phyloP scores from a whole-genome alignment of 2,888 invertebrate genomes.

The Pasiphila rectangulata region DNA sequence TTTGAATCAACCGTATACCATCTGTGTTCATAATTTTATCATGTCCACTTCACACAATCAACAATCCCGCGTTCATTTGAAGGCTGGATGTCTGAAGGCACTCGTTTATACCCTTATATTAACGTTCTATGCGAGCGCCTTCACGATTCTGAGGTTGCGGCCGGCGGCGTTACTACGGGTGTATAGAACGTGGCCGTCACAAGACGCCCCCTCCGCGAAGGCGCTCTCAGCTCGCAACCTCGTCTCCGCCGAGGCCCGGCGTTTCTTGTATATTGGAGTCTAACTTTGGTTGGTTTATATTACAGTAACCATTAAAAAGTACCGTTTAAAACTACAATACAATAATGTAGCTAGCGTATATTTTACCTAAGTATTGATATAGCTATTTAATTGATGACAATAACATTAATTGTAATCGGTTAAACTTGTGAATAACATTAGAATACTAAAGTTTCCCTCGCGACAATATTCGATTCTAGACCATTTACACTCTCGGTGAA shows the following conservation, averaged over 20 bases:
- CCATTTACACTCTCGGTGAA: conserved; percentile 20
- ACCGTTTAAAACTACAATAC: conserved; percentile 40
- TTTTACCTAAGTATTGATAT: conserved; percentile 52
- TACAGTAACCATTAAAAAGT: conserved; percentile 34
- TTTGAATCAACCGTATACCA: conserved; percentile 41
- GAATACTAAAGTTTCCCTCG: conserved; percentile 32
- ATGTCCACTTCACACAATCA: conserved; percentile 62
- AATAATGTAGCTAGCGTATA: conserved; percentile 56
- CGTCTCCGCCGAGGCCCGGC: conserved; percentile 35
- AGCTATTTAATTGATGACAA: conserved; percentile 40
- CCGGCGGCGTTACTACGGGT: background rate
- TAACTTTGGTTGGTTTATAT: conserved; percentile 60
- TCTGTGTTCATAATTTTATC: conserved; percentile 46
- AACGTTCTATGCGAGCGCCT: conserved; percentile 41
- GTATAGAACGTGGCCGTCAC: no score
- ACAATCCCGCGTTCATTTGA: conserved; percentile 69
- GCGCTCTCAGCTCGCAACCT: conserved; percentile 28
- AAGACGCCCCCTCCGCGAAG: no score
- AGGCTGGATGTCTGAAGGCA: conserved; percentile 79
- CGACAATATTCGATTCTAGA: conserved; percentile 30
- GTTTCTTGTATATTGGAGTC: conserved; percentile 54
- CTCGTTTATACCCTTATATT: conserved; percentile 73
- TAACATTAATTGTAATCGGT: conserved; percentile 29
- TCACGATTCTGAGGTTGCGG: background rate
- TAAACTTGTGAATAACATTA: conserved; percentile 29